These are phyloP conservation scores for Yponomeuta plumbellus DNA, from an alignment of 2,888 invertebrate species.

Conservation along the genomic window DNA sequence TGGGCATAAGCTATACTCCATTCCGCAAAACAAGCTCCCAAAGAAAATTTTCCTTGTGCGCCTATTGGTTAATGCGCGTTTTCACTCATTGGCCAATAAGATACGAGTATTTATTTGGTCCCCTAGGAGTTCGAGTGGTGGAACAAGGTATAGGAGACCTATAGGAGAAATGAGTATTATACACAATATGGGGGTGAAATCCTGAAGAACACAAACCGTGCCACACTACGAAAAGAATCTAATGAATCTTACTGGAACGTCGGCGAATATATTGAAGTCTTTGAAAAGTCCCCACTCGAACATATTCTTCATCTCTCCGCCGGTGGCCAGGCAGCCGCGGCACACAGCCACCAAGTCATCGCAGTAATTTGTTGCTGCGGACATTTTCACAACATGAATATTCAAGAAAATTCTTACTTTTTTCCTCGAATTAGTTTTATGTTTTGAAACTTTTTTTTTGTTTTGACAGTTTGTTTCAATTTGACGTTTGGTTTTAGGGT, in stretches of 20 bases:
- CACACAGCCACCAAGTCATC: constrained; percentile 37
- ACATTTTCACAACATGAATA: background rate
- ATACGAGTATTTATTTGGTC: too few species aligned
- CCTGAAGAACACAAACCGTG: background rate
- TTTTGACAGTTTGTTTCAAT: constrained; percentile 19
- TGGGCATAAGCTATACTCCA: too few species aligned
- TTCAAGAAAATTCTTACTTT: background rate
- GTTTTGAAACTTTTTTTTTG: background rate
- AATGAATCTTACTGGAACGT: constrained; percentile 39
- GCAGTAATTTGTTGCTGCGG: background rate
- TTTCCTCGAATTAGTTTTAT: background rate
- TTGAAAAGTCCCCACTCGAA: constrained; percentile 50
- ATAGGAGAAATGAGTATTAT: too few species aligned
- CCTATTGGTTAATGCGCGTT: too few species aligned
- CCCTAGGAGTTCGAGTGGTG: too few species aligned
- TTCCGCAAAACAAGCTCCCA: too few species aligned
- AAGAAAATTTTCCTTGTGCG: too few species aligned
- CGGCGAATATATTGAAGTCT: constrained; percentile 48
- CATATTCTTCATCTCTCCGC: constrained; percentile 62
- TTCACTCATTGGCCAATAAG: too few species aligned
- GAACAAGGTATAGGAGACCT: too few species aligned
- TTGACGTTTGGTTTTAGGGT: too few species aligned
- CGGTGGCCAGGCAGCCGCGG: constrained; percentile 52
- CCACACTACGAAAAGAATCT: background rate
- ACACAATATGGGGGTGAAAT: too few species aligned